Base-by-base conservation (phyloP, 2,113 vertebrate species). In the Cephalopholis sonnerati region DNA sequence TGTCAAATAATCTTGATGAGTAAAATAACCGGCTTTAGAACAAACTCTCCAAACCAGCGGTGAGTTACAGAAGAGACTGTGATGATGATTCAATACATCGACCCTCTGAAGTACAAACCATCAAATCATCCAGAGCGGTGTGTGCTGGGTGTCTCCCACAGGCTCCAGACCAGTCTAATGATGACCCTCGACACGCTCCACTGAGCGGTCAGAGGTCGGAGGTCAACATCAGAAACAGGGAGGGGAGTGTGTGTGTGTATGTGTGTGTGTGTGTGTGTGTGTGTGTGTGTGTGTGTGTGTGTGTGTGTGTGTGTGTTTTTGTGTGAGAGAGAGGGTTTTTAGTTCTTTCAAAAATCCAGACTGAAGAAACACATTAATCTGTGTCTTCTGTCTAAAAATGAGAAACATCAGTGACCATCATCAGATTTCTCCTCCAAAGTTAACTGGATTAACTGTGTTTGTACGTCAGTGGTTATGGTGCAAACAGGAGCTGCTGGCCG, bases 111-210 rank as follows among this genome's bases (percentile, higher is more conserved):
- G 54, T 16, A 13, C 29, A 41, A 12, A 46, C 7, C 36, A 29
- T 68, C 68, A 58, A 7, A 44, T 7, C 13, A 13, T 25, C 12
- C 63, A 27, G 67, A 64, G 25, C 46, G 4, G 57, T 3, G 13
- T 5, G 13, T 7, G 58, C 91, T 91, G 93, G 94, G 95, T 77
- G 51, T 69, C 74, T 77, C 85, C 83, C 70, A 61, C 66, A 25
- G 95, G 90, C 90, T 92, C 89, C 89, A 85, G 84, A 90, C 91
- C 91, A 39, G 90, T 81, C 95, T 97, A 97, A 98, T 98, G 97
- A 97, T 95, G 94, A 95, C 95, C 95, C 93, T 92, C 17, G 0
- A 94, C 93, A 92, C 94, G 94, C 96, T 95, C 94, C 94, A 94
- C 93, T 70, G 68, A 91, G 95, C 89, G 96, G 96, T 96, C 95